phyloP scores from a whole-genome alignment of 1,140 invertebrate species.

The Drosophila albomicans region DNA sequence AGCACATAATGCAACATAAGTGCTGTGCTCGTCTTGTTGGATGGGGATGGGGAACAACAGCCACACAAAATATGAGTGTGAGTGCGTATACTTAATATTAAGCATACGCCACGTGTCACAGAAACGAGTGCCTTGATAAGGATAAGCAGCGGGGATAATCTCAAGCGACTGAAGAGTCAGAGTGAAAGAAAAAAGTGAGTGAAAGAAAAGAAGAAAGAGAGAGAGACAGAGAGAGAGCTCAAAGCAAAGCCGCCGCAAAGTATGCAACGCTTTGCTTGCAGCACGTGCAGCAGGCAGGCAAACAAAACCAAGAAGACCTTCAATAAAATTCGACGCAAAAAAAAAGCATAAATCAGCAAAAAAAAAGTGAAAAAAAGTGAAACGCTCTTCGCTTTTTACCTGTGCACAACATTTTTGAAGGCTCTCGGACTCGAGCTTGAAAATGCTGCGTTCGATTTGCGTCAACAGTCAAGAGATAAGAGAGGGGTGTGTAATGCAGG shows the following conservation, averaged over 20 bases:
- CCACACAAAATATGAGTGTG: background rate
- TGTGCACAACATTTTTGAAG: background rate
- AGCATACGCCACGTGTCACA: constrained; percentile 40
- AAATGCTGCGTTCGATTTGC: constrained; percentile 10
- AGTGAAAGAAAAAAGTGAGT: background rate
- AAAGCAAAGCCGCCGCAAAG: constrained; percentile 33
- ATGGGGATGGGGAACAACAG: background rate
- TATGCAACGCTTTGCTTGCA: constrained; percentile 13
- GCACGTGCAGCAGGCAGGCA: constrained; percentile 11
- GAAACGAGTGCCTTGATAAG: constrained; percentile 7
- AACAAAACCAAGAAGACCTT: no score
- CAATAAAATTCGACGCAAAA: background rate
- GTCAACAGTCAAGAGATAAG: constrained; percentile 3
- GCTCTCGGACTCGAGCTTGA: no score
- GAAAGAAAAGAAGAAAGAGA: background rate
- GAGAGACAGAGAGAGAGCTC: background rate
- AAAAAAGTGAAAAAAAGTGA: background rate
- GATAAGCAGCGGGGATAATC: constrained; percentile 21
- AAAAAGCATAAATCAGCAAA: constrained; percentile 6
- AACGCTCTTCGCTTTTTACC: background rate
- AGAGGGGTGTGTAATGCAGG: no score
- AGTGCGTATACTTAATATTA: constrained; percentile 1
- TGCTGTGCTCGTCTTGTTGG: background rate
- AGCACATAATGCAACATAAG: constrained; percentile 15
- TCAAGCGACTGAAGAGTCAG: background rate